A percentile compares a stretch with the other conserved stretches of the same genome.
These are phyloP conservation scores for Parnassius glacialis DNA, from an alignment of 2,888 invertebrate species.

Conservation along the genomic window DNA sequence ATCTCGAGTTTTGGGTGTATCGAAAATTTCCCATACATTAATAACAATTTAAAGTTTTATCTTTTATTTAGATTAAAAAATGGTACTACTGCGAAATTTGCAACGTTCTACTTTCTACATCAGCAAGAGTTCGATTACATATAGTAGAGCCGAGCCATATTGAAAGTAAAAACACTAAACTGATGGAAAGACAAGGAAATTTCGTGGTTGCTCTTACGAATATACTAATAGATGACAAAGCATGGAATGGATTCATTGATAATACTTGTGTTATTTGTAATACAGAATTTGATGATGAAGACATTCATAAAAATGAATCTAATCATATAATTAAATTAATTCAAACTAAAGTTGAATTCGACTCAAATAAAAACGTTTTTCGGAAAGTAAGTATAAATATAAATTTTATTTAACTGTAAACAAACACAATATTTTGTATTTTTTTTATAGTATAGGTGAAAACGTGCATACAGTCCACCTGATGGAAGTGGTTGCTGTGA, in stretches of 20 bases:
- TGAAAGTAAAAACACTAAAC: constrained; percentile 37
- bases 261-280: constrained; percentile 55
- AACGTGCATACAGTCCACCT: no score
- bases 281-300: constrained; percentile 45
- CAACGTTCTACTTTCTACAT: constrained; percentile 45
- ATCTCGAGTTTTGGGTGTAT: no score
- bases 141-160: constrained; percentile 43
- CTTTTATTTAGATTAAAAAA: constrained; percentile 48
- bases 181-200: constrained; percentile 35
- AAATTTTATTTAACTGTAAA: no score
- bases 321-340: constrained; percentile 51
- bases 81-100: constrained; percentile 62
- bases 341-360: constrained; percentile 45
- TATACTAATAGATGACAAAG: constrained; percentile 43
- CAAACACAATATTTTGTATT: no score
- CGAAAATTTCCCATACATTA: no score
- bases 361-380: constrained; percentile 41
- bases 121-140: constrained; percentile 50
- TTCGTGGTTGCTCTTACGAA: constrained; percentile 43
- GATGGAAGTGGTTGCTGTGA: no score
- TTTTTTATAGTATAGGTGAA: no score
- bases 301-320: constrained; percentile 42
- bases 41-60: no score
- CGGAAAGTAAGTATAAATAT: constrained; percentile 31
- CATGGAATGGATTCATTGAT: constrained; percentile 56